These are phyloP conservation scores for Muschampia plurimacula DNA, from an alignment of 2,888 invertebrate genomes.

Conservation along the genomic window DNA sequence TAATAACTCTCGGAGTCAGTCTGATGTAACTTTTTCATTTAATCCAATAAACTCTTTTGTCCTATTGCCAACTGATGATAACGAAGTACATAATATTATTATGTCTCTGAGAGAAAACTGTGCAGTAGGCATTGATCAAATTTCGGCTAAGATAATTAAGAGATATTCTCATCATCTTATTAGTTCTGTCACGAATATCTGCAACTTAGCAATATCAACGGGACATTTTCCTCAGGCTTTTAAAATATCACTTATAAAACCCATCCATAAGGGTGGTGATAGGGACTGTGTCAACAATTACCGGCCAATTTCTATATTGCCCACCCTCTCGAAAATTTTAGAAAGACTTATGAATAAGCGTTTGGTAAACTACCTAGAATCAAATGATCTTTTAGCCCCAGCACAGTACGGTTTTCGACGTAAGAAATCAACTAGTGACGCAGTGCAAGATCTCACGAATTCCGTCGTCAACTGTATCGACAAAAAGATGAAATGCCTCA, in stretches of 20 bases:
- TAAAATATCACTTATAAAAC: slow-evolving; percentile 39
- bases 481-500: slow-evolving; percentile 22
- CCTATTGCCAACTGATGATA: slow-evolving; percentile 22
- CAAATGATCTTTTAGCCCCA: background rate
- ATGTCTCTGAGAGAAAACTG: slow-evolving; percentile 20
- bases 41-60: slow-evolving; percentile 21
- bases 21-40: no score
- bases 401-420: slow-evolving; percentile 15
- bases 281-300: slow-evolving; percentile 34
- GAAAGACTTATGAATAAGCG: slow-evolving; percentile 29
- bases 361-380: slow-evolving; percentile 14
- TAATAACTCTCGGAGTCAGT: background rate
- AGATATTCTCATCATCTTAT: slow-evolving; percentile 14
- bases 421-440: slow-evolving; percentile 19
- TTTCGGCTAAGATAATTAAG: slow-evolving; percentile 35
- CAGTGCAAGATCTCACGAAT: slow-evolving; percentile 1
- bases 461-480: slow-evolving; percentile 4
- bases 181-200: slow-evolving; percentile 29
- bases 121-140: slow-evolving; percentile 39
- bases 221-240: slow-evolving; percentile 35
- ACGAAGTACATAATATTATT: slow-evolving; percentile 28
- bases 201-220: slow-evolving; percentile 24
- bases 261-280: slow-evolving; percentile 36
- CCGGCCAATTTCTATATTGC: slow-evolving; percentile 35
- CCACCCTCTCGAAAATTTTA: slow-evolving; percentile 33